Percentiles rank a stretch among this genome's conserved stretches.
These are phyloP conservation scores for Agonum fuliginosum DNA, from an alignment of 2,888 invertebrate genomes.

Conservation along the genomic window DNA sequence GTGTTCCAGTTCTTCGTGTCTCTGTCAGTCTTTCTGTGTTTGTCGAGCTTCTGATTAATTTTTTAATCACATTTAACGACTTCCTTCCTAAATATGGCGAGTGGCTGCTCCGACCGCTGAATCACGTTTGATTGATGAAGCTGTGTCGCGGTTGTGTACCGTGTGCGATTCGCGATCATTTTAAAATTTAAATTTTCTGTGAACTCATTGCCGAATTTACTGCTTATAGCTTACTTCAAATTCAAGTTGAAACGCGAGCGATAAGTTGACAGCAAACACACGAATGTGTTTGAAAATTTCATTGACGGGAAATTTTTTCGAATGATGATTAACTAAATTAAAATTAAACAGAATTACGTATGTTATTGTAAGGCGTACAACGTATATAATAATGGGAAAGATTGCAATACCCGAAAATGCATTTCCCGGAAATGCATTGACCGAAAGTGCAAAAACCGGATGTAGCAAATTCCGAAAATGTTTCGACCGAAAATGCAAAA, in stretches of 20 bases:
- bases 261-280: conserved; percentile 21
- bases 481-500: too few relatives aligned
- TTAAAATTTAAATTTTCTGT: conserved; percentile 59
- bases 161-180: conserved; percentile 47
- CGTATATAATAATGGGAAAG: too few relatives aligned
- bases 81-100: conserved; percentile 57
- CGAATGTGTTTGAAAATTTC: conserved; percentile 11
- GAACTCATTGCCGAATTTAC: conserved; percentile 53
- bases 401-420: too few relatives aligned
- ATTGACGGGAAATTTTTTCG: neutral
- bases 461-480: too few relatives aligned
- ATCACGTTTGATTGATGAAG: conserved; percentile 55
- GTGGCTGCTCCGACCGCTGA: conserved; percentile 31
- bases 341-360: too few relatives aligned
- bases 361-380: too few relatives aligned
- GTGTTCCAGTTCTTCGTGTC: neutral
- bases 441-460: too few relatives aligned
- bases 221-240: too few relatives aligned
- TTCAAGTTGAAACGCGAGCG: conserved; percentile 21
- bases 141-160: too few relatives aligned
- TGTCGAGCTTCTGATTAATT: conserved; percentile 52
- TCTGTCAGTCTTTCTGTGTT: conserved; percentile 39
- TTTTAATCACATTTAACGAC: conserved; percentile 59
- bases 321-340: too few relatives aligned
- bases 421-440: too few relatives aligned